These are phyloP conservation scores for Calypte anna DNA, from an alignment of 2,113 vertebrate genomes.

Conservation along the genomic window DNA sequence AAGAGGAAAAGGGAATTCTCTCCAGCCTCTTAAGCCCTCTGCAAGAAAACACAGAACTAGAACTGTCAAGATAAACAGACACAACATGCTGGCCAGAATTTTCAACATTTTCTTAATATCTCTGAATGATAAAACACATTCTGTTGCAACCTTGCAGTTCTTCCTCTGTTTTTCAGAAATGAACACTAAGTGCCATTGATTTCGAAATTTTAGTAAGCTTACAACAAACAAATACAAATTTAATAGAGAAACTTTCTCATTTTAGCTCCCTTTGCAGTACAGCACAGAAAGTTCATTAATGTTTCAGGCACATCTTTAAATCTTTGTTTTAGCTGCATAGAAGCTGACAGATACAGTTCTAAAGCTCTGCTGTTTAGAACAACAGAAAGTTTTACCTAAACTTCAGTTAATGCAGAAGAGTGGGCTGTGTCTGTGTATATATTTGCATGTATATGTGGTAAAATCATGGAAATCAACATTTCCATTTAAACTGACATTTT, in stretches of 20 bases:
- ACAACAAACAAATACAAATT: background rate
- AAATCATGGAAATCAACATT: background rate
- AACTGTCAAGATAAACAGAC: background rate
- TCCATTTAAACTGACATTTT: background rate
- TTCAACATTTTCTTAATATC: background rate
- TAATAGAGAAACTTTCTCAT: background rate
- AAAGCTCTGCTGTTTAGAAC: background rate
- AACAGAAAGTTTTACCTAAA: background rate
- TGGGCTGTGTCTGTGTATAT: rapidly evolving
- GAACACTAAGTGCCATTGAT: background rate
- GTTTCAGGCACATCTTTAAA: background rate
- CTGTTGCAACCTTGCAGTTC: background rate
- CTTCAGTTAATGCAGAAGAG: background rate
- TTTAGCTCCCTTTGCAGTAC: background rate
- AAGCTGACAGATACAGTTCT: background rate
- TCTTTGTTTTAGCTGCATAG: background rate
- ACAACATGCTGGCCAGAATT: background rate
- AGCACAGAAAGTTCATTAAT: background rate
- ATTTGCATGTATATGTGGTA: background rate
- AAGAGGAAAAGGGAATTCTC: background rate
- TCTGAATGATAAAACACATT: background rate
- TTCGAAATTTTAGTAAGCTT: background rate
- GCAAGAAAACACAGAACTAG: background rate
- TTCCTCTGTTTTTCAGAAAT: background rate
- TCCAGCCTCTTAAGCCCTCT: background rate